Evolutionary conservation across 2,888 invertebrate species (phyloP), one percentile per base, ranked within the genome.

Genomic region (Drosophila kanekoi): DNA sequence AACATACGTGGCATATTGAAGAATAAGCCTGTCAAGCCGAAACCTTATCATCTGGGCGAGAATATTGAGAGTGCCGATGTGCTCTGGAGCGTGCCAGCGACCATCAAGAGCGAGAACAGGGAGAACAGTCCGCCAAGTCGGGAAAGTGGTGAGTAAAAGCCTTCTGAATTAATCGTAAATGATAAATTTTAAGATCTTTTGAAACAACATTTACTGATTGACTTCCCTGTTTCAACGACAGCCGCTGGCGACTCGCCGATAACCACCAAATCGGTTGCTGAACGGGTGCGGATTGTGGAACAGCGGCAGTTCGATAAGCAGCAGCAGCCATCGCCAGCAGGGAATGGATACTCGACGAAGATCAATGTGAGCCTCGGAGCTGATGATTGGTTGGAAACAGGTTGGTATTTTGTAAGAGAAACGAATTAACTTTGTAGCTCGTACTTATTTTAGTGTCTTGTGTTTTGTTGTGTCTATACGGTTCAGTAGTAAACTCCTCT

Each of bases 21-120:
- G 92, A 96, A 96, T 87, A 96, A 95, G 92, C 95, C 95, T 51
- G 93, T 95, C 43, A 95, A 95, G 90, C 96, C 96, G 86, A 95
- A 94, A 91, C 95, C 96, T 80, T 96, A 96, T 93, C 95, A 95
- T 90, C 93, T 96, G 83, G 96, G 95, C 54, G 95, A 95, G 90
- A 94, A 95, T 91, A 93, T 94, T 87, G 93, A 93, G 65, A 91
- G 85, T 41, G 80, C 91, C 9, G 92, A 92, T 62, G 92, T 89
- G 4, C 69, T 93, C 35, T 94, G 94, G 94, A 94, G 94, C 14
- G 92, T 94, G 6, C 93, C 93, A 41, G 81, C 77, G 9, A 43
- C 68, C 2, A 54, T 94, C 56, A 92, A 93, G 51, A 93, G 93
- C 10, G 78, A 73, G 4, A 20, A 20, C 13, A 48, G 70, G 1